Base-by-base conservation (phyloP, 2,888 invertebrate genomes). In the Brenthis hecate region DNA sequence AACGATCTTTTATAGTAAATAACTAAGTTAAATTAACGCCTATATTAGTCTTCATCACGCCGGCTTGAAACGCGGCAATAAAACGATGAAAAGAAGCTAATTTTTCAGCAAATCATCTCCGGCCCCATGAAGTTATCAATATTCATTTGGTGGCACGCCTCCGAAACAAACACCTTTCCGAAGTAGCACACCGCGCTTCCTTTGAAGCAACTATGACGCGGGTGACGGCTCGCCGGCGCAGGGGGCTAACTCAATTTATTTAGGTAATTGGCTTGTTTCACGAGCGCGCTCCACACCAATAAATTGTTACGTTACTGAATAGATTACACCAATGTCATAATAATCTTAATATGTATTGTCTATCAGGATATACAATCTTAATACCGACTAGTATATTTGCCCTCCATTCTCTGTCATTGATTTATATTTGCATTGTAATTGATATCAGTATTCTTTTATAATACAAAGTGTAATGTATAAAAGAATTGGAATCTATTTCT, bases 71-170 rank as follows among this genome's bases (percentile, higher is more conserved):
- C 85, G 84, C 81, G 77, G 86, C 91, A 89, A 92, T 91, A 91
- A 91, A 89, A 91, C 90, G 91, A 89, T 91, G 91, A 88, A 91
- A 89, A 91, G 91, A 91, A 91, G 86, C 87, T 85, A 91, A 91
- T 91, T 92, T 92, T 91, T 91, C 87, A 89, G 90, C 91, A 83
- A 89, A 91, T 92, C 92, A 92, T 91, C 91, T 90, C 89, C 88
- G 89, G 88, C 80, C 84, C 86, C 85, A 89, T 91, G 84, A 87
- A 91, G 89, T 87, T 92, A 92, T 92, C 92, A 92, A 92, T 92
- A 92, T 92, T 92, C 89, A 92, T 92, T 92, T 90, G 81, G 85
- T 76, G 88, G 88, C 89, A 86, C 88, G 87, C 90, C 89, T 86
- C 86, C 85, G 84, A 91, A 92, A 91, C 91, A 91, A 89, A 91